Percentiles rank a stretch among this genome's conserved stretches.
Evolutionary conservation across 2,797 vertebrate genomes (phyloP).

Genomic region (Onychomys arenicola): DNA sequence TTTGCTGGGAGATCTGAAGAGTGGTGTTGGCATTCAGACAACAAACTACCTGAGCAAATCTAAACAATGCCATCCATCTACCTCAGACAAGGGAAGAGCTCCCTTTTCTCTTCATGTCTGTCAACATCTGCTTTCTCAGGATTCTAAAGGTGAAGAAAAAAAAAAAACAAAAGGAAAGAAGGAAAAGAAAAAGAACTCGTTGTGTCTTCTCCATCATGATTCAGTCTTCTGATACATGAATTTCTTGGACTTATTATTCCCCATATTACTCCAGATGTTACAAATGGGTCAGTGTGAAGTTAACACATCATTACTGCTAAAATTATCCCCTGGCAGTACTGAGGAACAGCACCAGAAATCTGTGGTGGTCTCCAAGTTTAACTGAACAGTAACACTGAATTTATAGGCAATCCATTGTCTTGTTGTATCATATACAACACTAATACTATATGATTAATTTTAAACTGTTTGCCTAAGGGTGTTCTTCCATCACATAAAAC

Average conservation of each 20-base stretch:
- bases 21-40: background rate
- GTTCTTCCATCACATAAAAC: background rate
- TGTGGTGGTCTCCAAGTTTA: background rate
- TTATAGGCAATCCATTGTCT: background rate
- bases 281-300: background rate
- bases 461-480: background rate
- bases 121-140: background rate
- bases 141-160: conserved; percentile 1
- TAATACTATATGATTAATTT: background rate
- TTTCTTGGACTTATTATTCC: background rate
- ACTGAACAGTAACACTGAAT: background rate
- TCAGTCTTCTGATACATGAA: background rate
- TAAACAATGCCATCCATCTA: background rate
- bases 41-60: background rate
- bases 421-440: background rate
- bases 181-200: background rate
- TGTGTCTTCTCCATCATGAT: background rate
- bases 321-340: background rate
- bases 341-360: background rate
- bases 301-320: background rate
- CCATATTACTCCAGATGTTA: background rate
- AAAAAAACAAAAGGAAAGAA: background rate
- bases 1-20: conserved; percentile 21
- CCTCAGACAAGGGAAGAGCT: background rate
- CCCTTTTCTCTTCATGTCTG: background rate